Conservation (phyloP, 2,888 invertebrate genomes). For the Andrena chrysosceles region DNA sequence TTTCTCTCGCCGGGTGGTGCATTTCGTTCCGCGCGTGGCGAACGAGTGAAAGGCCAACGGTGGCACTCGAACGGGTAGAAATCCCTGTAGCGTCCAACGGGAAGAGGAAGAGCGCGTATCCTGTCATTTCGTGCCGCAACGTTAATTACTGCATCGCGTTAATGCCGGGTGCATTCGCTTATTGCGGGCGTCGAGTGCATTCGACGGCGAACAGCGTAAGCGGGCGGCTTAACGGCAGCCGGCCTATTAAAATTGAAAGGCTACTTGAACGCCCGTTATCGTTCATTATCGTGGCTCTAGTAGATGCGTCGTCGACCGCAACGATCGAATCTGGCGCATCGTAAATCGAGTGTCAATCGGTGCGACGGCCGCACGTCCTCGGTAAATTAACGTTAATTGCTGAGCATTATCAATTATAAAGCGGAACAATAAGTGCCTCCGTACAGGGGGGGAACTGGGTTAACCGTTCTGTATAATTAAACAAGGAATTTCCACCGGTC, state of each 20-base stretch:
- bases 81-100: slow-evolving; percentile 8
- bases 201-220: neutral
- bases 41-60: slow-evolving; percentile 3
- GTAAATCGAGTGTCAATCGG: slow-evolving; percentile 30
- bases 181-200: slow-evolving; percentile 12
- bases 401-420: slow-evolving; percentile 45
- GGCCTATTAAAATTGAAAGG: slow-evolving; percentile 62
- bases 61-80: neutral
- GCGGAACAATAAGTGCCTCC: slow-evolving; percentile 15
- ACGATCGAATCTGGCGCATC: slow-evolving; percentile 30
- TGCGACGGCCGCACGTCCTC: neutral
- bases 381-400: slow-evolving; percentile 38
- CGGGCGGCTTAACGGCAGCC: slow-evolving; percentile 28
- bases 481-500: slow-evolving; percentile 18
- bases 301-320: slow-evolving; percentile 12
- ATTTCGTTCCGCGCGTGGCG: neutral
- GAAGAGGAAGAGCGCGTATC: slow-evolving; percentile 51
- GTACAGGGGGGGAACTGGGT: slow-evolving; percentile 26
- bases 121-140: slow-evolving; percentile 49
- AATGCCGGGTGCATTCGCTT: slow-evolving; percentile 29
- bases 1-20: neutral
- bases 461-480: slow-evolving; percentile 20
- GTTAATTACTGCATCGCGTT: slow-evolving; percentile 54
- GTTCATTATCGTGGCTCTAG: slow-evolving; percentile 59
- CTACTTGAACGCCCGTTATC: slow-evolving; percentile 65